These are phyloP conservation scores for Machaerirhynchus nigripectus DNA, from an alignment of 2,113 vertebrate species.

Conservation along the genomic window DNA sequence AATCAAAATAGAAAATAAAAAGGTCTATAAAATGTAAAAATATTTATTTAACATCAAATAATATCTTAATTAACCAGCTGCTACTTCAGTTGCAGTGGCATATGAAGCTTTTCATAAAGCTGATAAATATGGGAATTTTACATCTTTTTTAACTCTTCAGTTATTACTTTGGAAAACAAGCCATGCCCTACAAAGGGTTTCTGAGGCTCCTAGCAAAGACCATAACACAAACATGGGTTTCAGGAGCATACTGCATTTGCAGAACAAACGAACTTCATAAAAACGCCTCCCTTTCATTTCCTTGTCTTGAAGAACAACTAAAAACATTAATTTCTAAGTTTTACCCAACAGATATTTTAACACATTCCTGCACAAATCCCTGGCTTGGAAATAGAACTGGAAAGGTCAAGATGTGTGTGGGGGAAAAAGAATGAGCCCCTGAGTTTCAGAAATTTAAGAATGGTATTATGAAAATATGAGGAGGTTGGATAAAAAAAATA, in stretches of 20 bases:
- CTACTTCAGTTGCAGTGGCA: not conserved
- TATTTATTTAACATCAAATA: not conserved
- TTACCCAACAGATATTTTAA: not conserved
- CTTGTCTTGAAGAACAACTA: not conserved
- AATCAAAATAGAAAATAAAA: not conserved
- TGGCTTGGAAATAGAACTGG: not conserved
- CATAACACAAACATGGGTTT: not conserved
- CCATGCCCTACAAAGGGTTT: not conserved
- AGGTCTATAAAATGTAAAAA: not conserved
- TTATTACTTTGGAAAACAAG: not conserved
- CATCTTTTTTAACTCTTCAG: not conserved
- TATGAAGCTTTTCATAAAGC: not conserved
- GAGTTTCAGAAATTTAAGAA: not conserved
- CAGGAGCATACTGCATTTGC: not conserved
- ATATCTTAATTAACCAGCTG: not conserved
- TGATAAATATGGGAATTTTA: not conserved
- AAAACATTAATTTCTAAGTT: not conserved
- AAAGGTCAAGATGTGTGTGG: not conserved
- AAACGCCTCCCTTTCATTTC: not conserved
- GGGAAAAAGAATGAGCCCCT: not conserved
- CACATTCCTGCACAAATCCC: not conserved
- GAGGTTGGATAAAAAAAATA: not conserved
- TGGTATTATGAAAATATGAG: not conserved
- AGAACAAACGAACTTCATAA: fast-evolving
- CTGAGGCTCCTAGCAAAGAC: not conserved